Conservation (phyloP, 2,113 vertebrate genomes). For the Cavia aperea region DNA sequence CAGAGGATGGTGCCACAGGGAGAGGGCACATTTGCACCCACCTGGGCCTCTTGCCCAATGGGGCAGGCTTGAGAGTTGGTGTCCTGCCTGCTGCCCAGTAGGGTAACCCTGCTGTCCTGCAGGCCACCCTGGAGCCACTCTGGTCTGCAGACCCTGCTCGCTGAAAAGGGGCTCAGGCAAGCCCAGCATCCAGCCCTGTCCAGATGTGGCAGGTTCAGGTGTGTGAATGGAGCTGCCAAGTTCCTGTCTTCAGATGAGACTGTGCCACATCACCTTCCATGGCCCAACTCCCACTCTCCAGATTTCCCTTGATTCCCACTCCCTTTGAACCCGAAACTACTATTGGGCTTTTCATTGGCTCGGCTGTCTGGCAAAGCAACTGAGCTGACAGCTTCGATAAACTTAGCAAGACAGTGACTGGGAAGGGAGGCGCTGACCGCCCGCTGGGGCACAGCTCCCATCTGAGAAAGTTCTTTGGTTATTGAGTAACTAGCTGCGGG, state of each 20-base stretch:
- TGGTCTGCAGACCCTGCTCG: neutral
- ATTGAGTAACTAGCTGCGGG: neutral
- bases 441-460: fast-evolving
- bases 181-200: neutral
- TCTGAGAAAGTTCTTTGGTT: neutral
- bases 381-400: neutral
- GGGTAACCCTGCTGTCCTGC: fast-evolving
- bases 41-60: neutral
- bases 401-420: neutral
- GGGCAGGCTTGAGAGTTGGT: neutral
- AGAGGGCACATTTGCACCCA: fast-evolving
- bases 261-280: too few relatives aligned
- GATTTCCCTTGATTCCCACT: fast-evolving
- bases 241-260: neutral
- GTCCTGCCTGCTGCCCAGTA: neutral
- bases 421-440: fast-evolving
- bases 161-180: neutral
- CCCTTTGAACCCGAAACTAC: neutral
- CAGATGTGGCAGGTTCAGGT: neutral
- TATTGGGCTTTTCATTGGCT: neutral
- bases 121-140: neutral
- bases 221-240: neutral
- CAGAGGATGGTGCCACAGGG: neutral
- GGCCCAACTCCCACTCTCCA: neutral
- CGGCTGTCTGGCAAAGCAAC: neutral